Percentiles rank a stretch among this genome's conserved stretches.
phyloP scores from a whole-genome alignment of 2,888 invertebrate species.

The Heliconius ethilla region DNA sequence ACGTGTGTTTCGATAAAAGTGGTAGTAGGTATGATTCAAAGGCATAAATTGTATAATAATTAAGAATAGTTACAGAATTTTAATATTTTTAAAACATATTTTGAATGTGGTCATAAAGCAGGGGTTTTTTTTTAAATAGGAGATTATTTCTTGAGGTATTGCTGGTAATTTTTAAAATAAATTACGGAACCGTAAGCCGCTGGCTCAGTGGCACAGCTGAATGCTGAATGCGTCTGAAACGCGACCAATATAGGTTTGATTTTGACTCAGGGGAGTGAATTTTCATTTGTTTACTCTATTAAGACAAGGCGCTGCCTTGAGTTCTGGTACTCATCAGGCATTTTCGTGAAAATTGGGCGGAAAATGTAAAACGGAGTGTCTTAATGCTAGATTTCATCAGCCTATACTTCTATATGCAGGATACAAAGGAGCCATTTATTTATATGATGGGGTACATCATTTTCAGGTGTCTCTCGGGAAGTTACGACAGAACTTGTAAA shows the following conservation, averaged over 20 bases:
- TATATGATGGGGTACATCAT: neutral
- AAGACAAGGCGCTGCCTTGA: neutral
- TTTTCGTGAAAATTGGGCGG: neutral
- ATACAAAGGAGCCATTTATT: neutral
- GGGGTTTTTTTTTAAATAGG: no score
- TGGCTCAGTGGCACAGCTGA: no score
- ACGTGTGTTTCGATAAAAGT: conserved; percentile 86
- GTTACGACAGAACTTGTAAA: conserved; percentile 92
- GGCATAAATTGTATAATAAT: neutral
- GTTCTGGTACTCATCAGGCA: no score
- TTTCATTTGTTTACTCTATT: neutral
- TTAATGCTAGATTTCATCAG: neutral
- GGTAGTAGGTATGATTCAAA: conserved; percentile 78
- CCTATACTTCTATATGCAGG: neutral
- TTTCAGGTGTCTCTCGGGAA: conserved; percentile 88
- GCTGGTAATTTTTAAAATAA: no score
- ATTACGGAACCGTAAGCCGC: no score
- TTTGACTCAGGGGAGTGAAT: neutral
- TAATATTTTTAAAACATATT: no score
- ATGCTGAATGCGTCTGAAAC: no score
- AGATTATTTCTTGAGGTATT: no score
- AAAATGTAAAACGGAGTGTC: neutral
- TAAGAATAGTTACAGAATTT: no score
- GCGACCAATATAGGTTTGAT: no score
- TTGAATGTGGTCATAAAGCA: neutral